Evolutionary conservation across 30 jellyfish, hydroid and myxozoan genomes (phyloP), one percentile per base, ranked within the genome.

Genomic region (Catostylus mosaicus): DNA sequence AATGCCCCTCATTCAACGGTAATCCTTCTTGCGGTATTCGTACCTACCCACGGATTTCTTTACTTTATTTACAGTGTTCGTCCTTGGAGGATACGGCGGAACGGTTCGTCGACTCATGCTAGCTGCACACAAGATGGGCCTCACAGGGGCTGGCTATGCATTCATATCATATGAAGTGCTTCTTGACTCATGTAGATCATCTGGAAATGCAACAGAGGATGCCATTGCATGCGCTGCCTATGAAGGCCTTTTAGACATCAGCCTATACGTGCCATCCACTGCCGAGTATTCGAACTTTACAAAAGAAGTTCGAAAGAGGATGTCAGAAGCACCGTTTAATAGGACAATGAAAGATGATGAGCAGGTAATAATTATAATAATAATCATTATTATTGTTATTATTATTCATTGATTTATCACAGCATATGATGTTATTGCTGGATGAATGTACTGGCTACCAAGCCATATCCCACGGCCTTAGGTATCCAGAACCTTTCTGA

Each of bases 51-150:
- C 26, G 43, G 35, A 7, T 32, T 31, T 32, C 78, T 65, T 31
- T 19, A 30, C 78, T 19, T 10, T 65, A 12, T 5, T 12, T 73
- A 9, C 67, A 92, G 98, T 92, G 8, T 92, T 92, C 50, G 63
- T 92, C 23, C 75, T 92, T 51, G 98, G 98, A 45, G 98, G 98
- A 18, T 92, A 92, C 85, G 67, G 96, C 23, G 88, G 79, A 0
- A 79, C 91, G 48, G 61, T 90, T 10, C 97, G 95, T 30, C 22
- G 64, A 31, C 73, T 92, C 34, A 86, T 92, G 97, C 73, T 80
- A 19, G 82, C 85, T 24, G 98, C 98, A 23, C 77, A 92, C 30
- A 62, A 66, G 30, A 64, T 86, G 12, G 95, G 92, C 40, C 70
- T 92, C 22, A 69, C 64, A 14, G 16, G 84, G 9, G 81, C 88